phyloP scores from a whole-genome alignment of 2,797 vertebrate genomes.

The Pampus argenteus region DNA sequence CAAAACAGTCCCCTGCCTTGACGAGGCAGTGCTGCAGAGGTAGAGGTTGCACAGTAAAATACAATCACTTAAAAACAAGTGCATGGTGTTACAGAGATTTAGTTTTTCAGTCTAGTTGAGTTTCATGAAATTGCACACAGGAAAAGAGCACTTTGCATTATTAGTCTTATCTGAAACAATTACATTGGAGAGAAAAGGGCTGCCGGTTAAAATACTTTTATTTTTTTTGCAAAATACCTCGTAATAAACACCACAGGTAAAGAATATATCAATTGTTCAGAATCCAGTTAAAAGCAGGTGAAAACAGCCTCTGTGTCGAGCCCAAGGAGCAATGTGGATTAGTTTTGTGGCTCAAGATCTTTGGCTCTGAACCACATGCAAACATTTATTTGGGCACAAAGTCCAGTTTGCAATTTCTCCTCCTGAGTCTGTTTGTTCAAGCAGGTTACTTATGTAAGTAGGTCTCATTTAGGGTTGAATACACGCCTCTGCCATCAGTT shows the following conservation, averaged over 20 bases:
- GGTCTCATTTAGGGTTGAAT: slow-evolving; percentile 65
- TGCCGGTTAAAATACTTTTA: slow-evolving; percentile 30
- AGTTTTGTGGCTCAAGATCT: slow-evolving; percentile 71
- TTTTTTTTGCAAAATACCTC: slow-evolving; percentile 21
- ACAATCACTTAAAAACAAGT: slow-evolving; percentile 26
- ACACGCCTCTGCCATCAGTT: slow-evolving; percentile 59
- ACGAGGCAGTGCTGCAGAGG: slow-evolving; percentile 25
- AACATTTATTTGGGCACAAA: slow-evolving; percentile 82
- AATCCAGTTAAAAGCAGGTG: slow-evolving; percentile 44
- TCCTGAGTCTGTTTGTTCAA: slow-evolving; percentile 73
- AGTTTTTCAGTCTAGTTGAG: slow-evolving; percentile 12
- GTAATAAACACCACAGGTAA: slow-evolving; percentile 54
- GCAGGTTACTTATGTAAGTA: slow-evolving; percentile 77
- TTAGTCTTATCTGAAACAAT: slow-evolving; percentile 44
- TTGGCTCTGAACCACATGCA: slow-evolving; percentile 77
- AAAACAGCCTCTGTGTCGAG: slow-evolving; percentile 64
- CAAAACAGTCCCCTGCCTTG: slow-evolving; percentile 37
- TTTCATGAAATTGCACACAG: slow-evolving; percentile 32
- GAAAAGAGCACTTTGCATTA: slow-evolving; percentile 42
- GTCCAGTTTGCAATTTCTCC: slow-evolving; percentile 69
- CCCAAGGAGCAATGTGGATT: slow-evolving; percentile 55
- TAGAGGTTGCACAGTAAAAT: slow-evolving; percentile 35
- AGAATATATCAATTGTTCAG: slow-evolving; percentile 64
- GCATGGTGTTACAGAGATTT: slow-evolving; percentile 18
- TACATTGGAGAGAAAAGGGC: slow-evolving; percentile 27